Evolutionary conservation across 2,113 vertebrate species (phyloP), one percentile per base, ranked within the genome.

Genomic region (Spheniscus mendiculus): DNA sequence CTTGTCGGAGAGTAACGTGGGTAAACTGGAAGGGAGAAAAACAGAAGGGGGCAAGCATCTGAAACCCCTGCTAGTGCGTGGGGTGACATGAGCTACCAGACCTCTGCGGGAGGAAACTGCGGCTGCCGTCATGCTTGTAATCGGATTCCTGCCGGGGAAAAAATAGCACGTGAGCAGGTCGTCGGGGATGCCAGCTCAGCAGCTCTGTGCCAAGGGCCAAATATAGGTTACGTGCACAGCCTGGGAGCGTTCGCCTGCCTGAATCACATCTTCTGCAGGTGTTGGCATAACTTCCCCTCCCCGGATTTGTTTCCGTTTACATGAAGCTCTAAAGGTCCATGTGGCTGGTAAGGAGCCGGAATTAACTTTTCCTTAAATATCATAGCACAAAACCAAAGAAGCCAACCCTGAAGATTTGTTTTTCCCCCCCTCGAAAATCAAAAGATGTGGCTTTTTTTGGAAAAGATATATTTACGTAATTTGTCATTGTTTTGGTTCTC

Each of bases 1-100:
- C 23, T 62, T 2, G 0, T 32, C 1, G 1, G 34, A n/a, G 20
- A 73, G 36, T 52, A 44, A 70, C 0, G 0, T 5, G 36, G 65
- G 34, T 90, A 74, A 93, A 70, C 55, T 58, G 50, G 50, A 88
- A 77, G n/a, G 27, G 53, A 81, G 47, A 56, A 82, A 49, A 23
- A 23, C 32, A 40, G 38, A 59, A 52, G 32, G 38, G 50, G 27
- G 27, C 1, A 1, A 83, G 84, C 59, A 34, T 26, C n/a, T 82
- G 77, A 84, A 84, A 9, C 5, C n/a, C 11, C 17, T 44, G 65
- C 36, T 66, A 11, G 26, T 26, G 30, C 1, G 1, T 45, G 47
- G 58, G 3, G 15, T 77, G 76, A 63, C 0, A 0, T 7, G 81
- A 94, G 50, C 50, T 44, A 20, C 25, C 56, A 53, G n/a, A 22